Evolutionary conservation across 2,797 vertebrate genomes (phyloP), one percentile per base, ranked within the genome.

Genomic region (Platyrinchus mystaceus): DNA sequence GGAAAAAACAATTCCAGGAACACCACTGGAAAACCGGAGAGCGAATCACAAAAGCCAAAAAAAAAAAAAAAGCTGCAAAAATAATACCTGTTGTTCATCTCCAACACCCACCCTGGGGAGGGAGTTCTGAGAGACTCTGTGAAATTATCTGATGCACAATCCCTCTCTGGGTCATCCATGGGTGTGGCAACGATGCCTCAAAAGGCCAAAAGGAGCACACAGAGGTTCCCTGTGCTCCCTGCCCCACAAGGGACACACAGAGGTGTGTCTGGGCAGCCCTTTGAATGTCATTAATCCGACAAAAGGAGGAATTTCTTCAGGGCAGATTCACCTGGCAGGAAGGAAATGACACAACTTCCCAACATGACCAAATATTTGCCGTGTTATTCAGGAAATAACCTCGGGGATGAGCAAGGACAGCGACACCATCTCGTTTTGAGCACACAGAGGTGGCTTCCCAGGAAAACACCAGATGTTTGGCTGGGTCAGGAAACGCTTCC

Each of bases 161-260:
- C 36, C 41, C 30, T 56, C 14, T 47, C 46, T 12, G 50, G 41
- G 16, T 24, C 23, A 46, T 18, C 76, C 53, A 16, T 2, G 21
- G 50, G 20, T 36, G 6, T 1, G 1, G 30, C 23, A 49, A 36
- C 1, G 0, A 26, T 12, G 12, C 17, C 10, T 0, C 44, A 15
- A 15, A 37, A 84, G 53, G 30, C 60, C 37, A 50, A 19, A 19
- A 75, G 34, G 52, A 70, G 39, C 80, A 43, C 41, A 39, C 21
- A 20, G 32, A 32, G 22, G 15, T 15, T 39, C 53, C 49, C 44
- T 14, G n/a, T 10, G 6, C 43, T 46, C 55, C 68, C 79, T 27
- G 56, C 21, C 32, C 23, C 52, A 58, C 34, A 15, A n/a, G 28
- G 41, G 7, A 6, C 41, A 41, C 41, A 15, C 41, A 41, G 39